Evolutionary conservation across 2,888 invertebrate genomes (phyloP).

Genomic region (Drosophila emarginata): DNA sequence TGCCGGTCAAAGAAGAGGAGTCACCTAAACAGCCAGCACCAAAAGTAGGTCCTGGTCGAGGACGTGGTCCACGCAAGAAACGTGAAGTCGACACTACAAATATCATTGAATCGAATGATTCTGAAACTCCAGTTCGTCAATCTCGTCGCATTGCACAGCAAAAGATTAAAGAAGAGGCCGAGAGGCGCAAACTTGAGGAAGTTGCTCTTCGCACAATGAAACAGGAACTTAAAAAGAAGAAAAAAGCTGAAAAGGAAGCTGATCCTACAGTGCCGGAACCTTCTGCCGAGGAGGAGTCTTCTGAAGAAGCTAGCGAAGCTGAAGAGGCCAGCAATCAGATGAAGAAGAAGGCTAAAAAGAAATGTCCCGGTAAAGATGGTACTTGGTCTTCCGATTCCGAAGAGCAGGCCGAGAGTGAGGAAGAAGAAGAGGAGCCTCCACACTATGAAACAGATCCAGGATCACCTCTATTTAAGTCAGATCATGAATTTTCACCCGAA

Average conservation of each 20-base stretch:
- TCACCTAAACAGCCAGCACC: neutral
- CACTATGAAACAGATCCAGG: conserved; percentile 84
- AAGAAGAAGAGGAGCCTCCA: conserved; percentile 83
- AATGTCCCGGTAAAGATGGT: conserved; percentile 80
- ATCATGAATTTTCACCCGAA: conserved; percentile 96
- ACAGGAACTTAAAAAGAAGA: conserved; percentile 85
- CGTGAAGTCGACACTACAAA: conserved; percentile 81
- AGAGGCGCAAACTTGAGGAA: conserved; percentile 89
- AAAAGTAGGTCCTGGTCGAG: conserved; percentile 43
- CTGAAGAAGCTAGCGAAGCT: conserved; percentile 77
- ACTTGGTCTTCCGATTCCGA: conserved; percentile 82
- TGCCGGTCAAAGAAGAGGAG: neutral
- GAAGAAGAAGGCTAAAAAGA: conserved; percentile 81
- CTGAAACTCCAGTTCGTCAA: conserved; percentile 86
- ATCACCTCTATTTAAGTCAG: conserved; percentile 87
- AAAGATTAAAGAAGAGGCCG: conserved; percentile 93
- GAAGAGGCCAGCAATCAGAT: conserved; percentile 68
- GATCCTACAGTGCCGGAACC: conserved; percentile 78
- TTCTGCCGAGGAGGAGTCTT: conserved; percentile 67
- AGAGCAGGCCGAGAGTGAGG: conserved; percentile 83
- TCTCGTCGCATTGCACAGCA: conserved; percentile 93
- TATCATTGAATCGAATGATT: conserved; percentile 77
- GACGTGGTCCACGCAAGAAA: conserved; percentile 72
- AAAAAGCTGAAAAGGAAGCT: conserved; percentile 81
- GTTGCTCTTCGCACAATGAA: conserved; percentile 87